Evolutionary conservation across 2,888 invertebrate species (phyloP).

Genomic region (Cephonodes hylas): DNA sequence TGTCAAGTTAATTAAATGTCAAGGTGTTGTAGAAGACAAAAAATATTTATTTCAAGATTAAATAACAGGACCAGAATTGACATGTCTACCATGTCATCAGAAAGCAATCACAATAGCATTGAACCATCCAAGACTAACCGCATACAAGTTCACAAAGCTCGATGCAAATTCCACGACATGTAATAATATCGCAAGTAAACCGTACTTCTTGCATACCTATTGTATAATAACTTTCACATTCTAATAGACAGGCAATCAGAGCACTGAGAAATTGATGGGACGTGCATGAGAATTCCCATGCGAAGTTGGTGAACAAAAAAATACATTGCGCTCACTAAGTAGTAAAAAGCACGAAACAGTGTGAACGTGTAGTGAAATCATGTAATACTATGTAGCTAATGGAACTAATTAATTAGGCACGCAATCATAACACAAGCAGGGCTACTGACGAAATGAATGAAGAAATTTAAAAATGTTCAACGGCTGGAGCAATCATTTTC

Average conservation of each 20-base stretch:
- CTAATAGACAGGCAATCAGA: slow-evolving; percentile 7
- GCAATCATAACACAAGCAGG: neutral
- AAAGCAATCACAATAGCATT: neutral
- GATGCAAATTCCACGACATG: neutral
- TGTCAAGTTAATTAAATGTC: too few species aligned
- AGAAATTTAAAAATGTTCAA: neutral
- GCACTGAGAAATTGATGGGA: slow-evolving; percentile 2
- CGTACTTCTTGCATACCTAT: slow-evolving; percentile 3
- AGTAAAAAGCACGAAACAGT: slow-evolving; percentile 5
- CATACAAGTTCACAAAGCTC: neutral
- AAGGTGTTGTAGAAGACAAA: neutral
- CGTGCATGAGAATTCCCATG: slow-evolving; percentile 1
- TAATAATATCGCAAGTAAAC: neutral
- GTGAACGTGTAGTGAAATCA: slow-evolving; percentile 1
- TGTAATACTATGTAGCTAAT: slow-evolving; percentile 6
- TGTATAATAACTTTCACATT: slow-evolving; percentile 10
- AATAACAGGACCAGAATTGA: neutral
- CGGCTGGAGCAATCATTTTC: neutral
- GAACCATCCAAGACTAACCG: neutral
- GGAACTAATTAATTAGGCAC: slow-evolving; percentile 3
- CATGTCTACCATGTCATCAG: neutral
- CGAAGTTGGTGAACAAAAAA: neutral
- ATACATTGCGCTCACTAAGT: neutral
- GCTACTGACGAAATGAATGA: neutral
- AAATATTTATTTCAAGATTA: neutral